Evolutionary conservation across 2,797 vertebrate genomes (phyloP).

Genomic region (Danio albolineatus): DNA sequence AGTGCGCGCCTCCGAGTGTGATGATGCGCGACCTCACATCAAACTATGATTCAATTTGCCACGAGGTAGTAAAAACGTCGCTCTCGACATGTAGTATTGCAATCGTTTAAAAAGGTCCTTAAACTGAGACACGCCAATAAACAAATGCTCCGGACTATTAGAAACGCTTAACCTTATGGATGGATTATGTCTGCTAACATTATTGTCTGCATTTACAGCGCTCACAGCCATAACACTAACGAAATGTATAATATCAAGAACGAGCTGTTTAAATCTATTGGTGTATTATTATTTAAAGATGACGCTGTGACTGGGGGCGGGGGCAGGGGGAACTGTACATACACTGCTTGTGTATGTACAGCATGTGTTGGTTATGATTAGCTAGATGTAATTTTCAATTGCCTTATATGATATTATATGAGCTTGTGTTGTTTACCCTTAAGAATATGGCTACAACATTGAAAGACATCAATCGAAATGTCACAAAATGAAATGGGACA

Average conservation of each 20-base stretch:
- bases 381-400: too few species aligned
- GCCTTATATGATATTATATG: too few species aligned
- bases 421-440: not conserved
- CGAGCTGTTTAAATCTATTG: conserved; percentile 73
- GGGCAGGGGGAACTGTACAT: too few species aligned
- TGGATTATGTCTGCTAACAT: conserved; percentile 74
- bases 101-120: conserved; percentile 65
- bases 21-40: conserved; percentile 70
- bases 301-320: conserved; percentile 60
- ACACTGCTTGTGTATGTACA: too few species aligned
- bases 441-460: not conserved
- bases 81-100: conserved; percentile 72
- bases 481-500: not conserved
- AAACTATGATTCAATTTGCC: conserved; percentile 73
- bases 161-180: conserved; percentile 79
- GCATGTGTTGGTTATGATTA: too few species aligned
- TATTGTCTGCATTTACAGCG: conserved; percentile 71
- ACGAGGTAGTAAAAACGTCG: conserved; percentile 55
- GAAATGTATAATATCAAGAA: conserved; percentile 67
- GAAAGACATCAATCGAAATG: not conserved
- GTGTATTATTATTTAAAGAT: conserved; percentile 64
- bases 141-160: conserved; percentile 77
- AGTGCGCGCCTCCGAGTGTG: conserved; percentile 67
- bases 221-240: conserved; percentile 16
- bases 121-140: conserved; percentile 73